Base-by-base conservation (phyloP, 2,113 vertebrate genomes). In the Formicarius rufipectus region DNA sequence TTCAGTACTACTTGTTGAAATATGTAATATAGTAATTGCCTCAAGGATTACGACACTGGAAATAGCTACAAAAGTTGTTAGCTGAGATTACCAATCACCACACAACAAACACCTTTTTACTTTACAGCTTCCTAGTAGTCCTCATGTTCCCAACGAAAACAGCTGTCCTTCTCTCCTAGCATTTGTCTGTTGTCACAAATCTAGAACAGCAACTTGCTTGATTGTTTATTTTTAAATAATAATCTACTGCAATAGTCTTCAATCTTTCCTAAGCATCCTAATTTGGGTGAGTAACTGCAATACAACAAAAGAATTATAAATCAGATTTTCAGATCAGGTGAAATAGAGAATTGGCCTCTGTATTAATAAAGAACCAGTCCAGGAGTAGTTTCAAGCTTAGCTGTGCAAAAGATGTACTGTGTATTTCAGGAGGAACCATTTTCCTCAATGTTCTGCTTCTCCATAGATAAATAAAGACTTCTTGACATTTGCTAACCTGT, bases 41-140 rank as follows among this genome's bases (percentile, higher is more conserved):
- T 77, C 55, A 81, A 68, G 39, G 10, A 56, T 86, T 73, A 55
- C 35, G 84, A 37, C 6, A 14, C 7, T 3, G 2, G 58, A 21
- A 56, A 73, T 27, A 85, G 23, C 6, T 58, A 60, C 18, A 58
- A 25, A 64, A 72, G 11, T 62, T 88, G 23, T 76, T 62, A 64
- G 6, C 9, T 53, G 45, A 72, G 52, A 44, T 73, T 71, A 91
- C 5, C 1, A 6, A 33, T 37, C 69, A 60, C 20, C 2, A 42
- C 1, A 0, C n/a, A n/a, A n/a, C n/a, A 0, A 35, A 14, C 4
- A 19, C 3, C 33, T 30, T 11, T 67, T 47, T 14, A n/a, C 62
- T 87, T 60, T 82, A 27, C 3, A 58, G 2, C 81, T 88, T 77
- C 25, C 19, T 75, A 60, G 44, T 59, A 8, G 2, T 74, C 11